Conservation (phyloP, 2,797 vertebrate genomes). For the Esox masquinongy region DNA sequence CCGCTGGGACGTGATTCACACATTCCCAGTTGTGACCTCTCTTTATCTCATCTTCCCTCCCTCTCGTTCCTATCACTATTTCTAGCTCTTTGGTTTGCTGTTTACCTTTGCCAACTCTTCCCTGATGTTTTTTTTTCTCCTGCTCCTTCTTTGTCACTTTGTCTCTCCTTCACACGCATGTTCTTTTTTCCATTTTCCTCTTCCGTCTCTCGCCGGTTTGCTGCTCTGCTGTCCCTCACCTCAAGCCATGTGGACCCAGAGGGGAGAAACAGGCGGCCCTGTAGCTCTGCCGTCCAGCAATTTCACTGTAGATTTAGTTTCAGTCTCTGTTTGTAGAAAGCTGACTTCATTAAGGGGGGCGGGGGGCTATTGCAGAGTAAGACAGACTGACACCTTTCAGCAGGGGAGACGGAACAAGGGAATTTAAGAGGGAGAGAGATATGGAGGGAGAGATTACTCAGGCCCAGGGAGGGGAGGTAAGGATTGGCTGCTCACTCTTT, state of each 20-base stretch:
- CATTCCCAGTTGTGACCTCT: conserved; percentile 35
- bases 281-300: too few species aligned
- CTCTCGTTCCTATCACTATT: neutral
- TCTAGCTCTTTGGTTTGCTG: neutral
- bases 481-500: conserved; percentile 43
- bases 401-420: conserved; percentile 2
- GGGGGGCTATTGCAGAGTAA: neutral
- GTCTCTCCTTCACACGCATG: conserved; percentile 12
- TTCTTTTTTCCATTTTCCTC: neutral
- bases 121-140: neutral
- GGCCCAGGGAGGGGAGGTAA: conserved; percentile 8
- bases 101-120: conserved; percentile 6
- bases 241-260: too few species aligned
- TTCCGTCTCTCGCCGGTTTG: neutral
- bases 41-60: conserved; percentile 11
- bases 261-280: too few species aligned
- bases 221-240: neutral
- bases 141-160: neutral
- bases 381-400: neutral
- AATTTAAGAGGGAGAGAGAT: neutral
- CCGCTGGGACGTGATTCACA: conserved; percentile 59
- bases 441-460: conserved; percentile 13
- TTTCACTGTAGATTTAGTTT: neutral
- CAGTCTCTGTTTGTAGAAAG: too few species aligned
- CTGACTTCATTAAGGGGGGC: neutral